A percentile compares a stretch with the other conserved stretches of the same genome.
These are phyloP conservation scores for Odontothrips loti DNA, from an alignment of 2,888 invertebrate species.

Conservation along the genomic window DNA sequence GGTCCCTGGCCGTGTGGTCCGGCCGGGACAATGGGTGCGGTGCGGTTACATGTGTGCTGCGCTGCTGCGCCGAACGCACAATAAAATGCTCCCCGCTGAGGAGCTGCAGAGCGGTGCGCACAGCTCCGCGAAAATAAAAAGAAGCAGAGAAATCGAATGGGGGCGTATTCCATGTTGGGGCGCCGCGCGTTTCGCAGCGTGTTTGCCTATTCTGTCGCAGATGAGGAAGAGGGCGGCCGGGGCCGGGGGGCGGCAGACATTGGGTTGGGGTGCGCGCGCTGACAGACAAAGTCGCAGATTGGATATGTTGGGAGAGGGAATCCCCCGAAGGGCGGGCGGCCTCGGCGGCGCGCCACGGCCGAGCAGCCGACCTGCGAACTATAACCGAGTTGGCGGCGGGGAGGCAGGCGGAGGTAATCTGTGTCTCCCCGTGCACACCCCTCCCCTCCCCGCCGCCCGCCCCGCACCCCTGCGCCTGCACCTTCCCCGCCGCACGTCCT, in stretches of 20 bases:
- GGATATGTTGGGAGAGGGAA: conserved; percentile 12
- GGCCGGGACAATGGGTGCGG: neutral
- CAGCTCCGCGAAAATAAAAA: neutral
- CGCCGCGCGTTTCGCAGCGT: neutral
- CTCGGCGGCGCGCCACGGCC: no score
- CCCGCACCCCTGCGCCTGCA: neutral
- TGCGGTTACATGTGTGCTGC: neutral
- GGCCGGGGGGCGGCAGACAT: neutral
- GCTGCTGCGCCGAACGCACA: neutral
- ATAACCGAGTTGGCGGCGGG: conserved; percentile 10
- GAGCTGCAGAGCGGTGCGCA: neutral
- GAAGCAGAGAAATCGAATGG: neutral
- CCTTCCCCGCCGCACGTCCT: neutral
- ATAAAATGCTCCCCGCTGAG: neutral
- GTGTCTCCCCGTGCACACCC: neutral
- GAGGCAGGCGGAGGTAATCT: neutral
- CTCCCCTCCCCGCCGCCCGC: neutral
- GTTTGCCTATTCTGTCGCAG: neutral
- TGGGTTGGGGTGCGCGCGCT: neutral
- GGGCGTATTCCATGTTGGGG: neutral
- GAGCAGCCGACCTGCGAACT: neutral
- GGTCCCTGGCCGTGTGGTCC: no score
- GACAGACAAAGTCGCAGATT: conserved; percentile 18
- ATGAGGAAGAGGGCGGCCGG: neutral
- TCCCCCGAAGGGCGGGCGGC: conserved; percentile 15